Evolutionary conservation across 2,888 invertebrate species (phyloP).

Genomic region (Rosalia funebris): DNA sequence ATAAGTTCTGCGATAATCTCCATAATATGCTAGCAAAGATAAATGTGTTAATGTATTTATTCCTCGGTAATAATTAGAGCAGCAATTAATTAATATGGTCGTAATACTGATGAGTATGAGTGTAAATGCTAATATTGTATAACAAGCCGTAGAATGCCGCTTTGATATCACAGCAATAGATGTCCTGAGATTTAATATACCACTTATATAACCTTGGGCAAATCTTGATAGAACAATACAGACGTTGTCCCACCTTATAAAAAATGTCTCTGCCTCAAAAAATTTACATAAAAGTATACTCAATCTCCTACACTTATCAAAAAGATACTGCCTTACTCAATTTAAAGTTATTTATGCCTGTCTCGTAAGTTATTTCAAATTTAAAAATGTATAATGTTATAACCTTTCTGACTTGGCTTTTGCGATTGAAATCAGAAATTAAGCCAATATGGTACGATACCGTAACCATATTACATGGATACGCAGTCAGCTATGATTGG

Average conservation of each 20-base stretch:
- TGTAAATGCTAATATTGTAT: slow-evolving; percentile 62
- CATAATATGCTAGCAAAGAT: too few species aligned
- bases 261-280: slow-evolving; percentile 31
- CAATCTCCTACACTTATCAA: slow-evolving; percentile 42
- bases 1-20: too few species aligned
- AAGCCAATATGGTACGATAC: slow-evolving; percentile 54
- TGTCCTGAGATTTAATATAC: slow-evolving; percentile 54
- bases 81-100: slow-evolving; percentile 62
- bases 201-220: slow-evolving; percentile 37
- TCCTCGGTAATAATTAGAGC: slow-evolving; percentile 60
- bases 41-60: too few species aligned
- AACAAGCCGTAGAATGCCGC: slow-evolving; percentile 52
- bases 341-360: slow-evolving; percentile 20
- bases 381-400: slow-evolving; percentile 21
- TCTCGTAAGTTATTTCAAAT: slow-evolving; percentile 13
- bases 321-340: slow-evolving; percentile 27
- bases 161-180: slow-evolving; percentile 21
- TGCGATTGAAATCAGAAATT: slow-evolving; percentile 53
- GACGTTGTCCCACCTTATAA: slow-evolving; percentile 48
- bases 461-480: slow-evolving; percentile 53
- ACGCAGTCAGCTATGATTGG: slow-evolving; percentile 52
- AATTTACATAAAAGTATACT: slow-evolving; percentile 45
- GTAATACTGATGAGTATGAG: slow-evolving; percentile 60
- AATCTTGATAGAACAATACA: slow-evolving; percentile 46
- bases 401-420: slow-evolving; percentile 34